Conservation (phyloP, 2,113 vertebrate genomes). For the Indicator indicator region DNA sequence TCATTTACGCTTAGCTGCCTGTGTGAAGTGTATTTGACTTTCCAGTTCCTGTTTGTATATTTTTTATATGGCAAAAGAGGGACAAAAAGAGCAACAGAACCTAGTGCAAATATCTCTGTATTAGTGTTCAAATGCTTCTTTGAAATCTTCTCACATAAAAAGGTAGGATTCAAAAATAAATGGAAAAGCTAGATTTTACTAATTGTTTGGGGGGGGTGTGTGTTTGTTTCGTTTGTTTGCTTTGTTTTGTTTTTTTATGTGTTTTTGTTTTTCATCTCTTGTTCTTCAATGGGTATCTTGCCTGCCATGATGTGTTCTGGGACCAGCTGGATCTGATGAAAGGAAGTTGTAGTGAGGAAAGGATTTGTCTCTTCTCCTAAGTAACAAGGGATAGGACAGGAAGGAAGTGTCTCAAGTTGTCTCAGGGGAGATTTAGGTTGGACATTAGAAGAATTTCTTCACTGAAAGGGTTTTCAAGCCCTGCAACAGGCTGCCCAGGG, state of each 20-base stretch:
- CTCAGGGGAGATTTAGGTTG: background rate
- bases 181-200: background rate
- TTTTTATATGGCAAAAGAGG: background rate
- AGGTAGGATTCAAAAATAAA: background rate
- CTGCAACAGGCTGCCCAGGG: background rate
- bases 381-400: background rate
- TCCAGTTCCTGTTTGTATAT: background rate
- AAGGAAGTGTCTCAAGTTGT: background rate
- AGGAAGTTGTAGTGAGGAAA: background rate
- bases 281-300: background rate
- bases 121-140: background rate
- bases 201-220: background rate
- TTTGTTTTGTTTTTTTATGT: rapidly evolving
- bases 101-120: background rate
- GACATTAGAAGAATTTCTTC: background rate
- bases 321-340: background rate
- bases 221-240: rapidly evolving
- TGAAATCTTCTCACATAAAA: background rate
- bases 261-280: too few relatives aligned
- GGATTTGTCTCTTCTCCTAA: background rate
- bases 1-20: background rate
- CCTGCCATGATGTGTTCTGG: background rate
- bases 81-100: background rate
- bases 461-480: too few relatives aligned
- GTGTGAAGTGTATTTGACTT: background rate